Conservation (phyloP, 2,113 vertebrate genomes). For the Cryptotis parvus region DNA sequence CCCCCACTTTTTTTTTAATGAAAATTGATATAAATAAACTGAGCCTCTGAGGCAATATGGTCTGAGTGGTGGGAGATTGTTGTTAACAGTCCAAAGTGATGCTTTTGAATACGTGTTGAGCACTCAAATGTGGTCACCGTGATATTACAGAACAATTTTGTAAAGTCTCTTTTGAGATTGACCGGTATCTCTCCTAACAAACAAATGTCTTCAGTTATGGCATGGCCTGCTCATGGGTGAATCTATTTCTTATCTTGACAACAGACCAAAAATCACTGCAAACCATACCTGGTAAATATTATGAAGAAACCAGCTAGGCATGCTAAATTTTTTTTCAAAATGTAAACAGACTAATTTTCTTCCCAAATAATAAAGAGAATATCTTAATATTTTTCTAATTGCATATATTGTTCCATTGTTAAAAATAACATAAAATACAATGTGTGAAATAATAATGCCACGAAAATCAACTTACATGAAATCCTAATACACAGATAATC, state of each 20-base stretch:
- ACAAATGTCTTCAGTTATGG: not conserved
- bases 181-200: not conserved
- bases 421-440: slow-evolving; percentile 37
- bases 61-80: slow-evolving; percentile 33
- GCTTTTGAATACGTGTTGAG: slow-evolving; percentile 40
- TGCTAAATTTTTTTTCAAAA: not conserved
- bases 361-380: slow-evolving; percentile 29
- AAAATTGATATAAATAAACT: slow-evolving; percentile 60
- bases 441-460: not conserved
- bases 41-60: slow-evolving; percentile 11
- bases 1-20: not conserved
- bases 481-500: slow-evolving; percentile 34
- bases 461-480: not conserved
- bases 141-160: slow-evolving; percentile 9
- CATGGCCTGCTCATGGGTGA: slow-evolving; percentile 7
- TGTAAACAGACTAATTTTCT: not conserved
- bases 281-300: not conserved
- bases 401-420: too few relatives aligned
- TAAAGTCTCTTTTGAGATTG: slow-evolving; percentile 50
- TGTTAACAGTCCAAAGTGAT: slow-evolving; percentile 44
- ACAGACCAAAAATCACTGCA: not conserved
- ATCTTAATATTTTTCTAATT: too few relatives aligned
- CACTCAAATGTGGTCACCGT: not conserved
- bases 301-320: not conserved
- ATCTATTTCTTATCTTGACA: slow-evolving; percentile 49